Percentiles rank a stretch among this genome's conserved stretches.
Evolutionary conservation across 2,888 invertebrate species (phyloP).

Genomic region (Mythimna lalbum): DNA sequence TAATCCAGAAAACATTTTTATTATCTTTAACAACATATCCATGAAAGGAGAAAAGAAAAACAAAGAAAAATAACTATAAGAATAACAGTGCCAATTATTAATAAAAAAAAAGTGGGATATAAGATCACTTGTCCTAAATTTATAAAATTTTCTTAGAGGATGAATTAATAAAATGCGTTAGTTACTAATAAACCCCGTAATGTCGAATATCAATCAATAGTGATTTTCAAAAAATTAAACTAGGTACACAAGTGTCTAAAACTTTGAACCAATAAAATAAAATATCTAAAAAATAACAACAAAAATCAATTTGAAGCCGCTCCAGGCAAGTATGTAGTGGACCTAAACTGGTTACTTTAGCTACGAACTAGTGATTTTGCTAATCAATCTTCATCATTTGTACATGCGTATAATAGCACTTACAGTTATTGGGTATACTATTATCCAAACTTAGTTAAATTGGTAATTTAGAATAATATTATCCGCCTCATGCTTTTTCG

Average conservation of each 20-base stretch:
- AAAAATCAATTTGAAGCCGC: conserved; percentile 79
- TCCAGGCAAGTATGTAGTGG: conserved; percentile 71
- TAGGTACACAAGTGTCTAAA: conserved; percentile 82
- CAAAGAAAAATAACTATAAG: conserved; percentile 83
- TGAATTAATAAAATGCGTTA: conserved; percentile 61
- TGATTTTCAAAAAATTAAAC: conserved; percentile 79
- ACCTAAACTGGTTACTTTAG: conserved; percentile 71
- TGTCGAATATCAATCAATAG: conserved; percentile 74
- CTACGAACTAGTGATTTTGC: conserved; percentile 84
- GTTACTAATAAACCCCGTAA: conserved; percentile 64
- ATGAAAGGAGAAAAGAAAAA: conserved; percentile 80
- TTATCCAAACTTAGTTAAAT: conserved; percentile 79
- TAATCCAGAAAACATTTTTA: conserved; percentile 86
- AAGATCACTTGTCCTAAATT: conserved; percentile 70
- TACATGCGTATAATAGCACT: conserved; percentile 88
- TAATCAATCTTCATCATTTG: conserved; percentile 86
- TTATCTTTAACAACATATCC: conserved; percentile 83
- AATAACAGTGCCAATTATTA: conserved; percentile 88
- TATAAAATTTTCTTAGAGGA: conserved; percentile 60
- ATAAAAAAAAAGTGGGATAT: conserved; percentile 74
- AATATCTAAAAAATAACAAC: conserved; percentile 88
- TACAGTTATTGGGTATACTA: conserved; percentile 80
- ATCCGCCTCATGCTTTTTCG: conserved; percentile 45
- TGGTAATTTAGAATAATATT: conserved; percentile 86
- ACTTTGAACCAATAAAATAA: conserved; percentile 85